phyloP scores from a whole-genome alignment of 2,113 vertebrate species.

The Andinoacara biseriatus region DNA sequence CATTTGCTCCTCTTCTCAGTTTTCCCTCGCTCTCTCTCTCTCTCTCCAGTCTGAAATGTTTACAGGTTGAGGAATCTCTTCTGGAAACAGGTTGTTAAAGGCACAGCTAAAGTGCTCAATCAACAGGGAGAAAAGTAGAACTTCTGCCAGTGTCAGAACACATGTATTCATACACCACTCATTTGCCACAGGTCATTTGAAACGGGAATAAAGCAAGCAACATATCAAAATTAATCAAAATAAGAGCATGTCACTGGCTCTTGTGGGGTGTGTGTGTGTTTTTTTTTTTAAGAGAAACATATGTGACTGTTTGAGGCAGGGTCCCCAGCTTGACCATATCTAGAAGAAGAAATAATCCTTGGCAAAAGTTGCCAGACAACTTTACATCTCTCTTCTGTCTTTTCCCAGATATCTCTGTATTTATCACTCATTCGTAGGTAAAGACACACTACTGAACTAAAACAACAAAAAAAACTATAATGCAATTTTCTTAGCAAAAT shows the following conservation, averaged over 20 bases:
- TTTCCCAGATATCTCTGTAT: background rate
- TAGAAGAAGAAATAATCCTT: slow-evolving; percentile 39
- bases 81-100: slow-evolving; percentile 48
- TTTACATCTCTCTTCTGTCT: background rate
- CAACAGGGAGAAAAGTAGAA: slow-evolving; percentile 6
- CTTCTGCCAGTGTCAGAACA: background rate
- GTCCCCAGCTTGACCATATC: slow-evolving; percentile 13
- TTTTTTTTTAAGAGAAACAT: slow-evolving; percentile 14
- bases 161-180: background rate
- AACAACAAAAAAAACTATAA: background rate
- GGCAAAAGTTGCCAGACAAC: slow-evolving; percentile 13
- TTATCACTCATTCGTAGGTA: background rate
- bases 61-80: slow-evolving; percentile 66
- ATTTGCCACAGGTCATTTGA: background rate
- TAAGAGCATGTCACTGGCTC: background rate
- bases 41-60: slow-evolving; percentile 61
- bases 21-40: background rate
- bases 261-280: background rate
- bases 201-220: background rate
- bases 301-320: slow-evolving; percentile 22
- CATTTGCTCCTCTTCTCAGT: slow-evolving; percentile 10
- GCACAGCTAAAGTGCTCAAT: slow-evolving; percentile 31
- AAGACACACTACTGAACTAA: background rate
- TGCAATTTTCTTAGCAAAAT: background rate
- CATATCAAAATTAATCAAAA: slow-evolving; percentile 10